Evolutionary conservation across 2,888 invertebrate species (phyloP).

Genomic region (Endomychus coccineus): DNA sequence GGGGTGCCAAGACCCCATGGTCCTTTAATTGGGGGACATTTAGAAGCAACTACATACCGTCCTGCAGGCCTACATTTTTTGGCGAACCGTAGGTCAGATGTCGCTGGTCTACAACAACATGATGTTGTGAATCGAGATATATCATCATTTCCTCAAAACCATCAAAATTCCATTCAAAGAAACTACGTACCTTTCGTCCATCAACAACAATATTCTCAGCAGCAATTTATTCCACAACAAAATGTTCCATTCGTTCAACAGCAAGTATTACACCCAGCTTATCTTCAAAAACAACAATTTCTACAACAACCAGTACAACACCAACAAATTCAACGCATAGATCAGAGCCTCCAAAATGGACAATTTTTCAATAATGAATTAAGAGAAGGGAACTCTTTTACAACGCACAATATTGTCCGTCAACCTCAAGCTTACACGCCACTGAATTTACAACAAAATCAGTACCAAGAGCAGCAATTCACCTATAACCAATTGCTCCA

Average conservation of each 20-base stretch:
- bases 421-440: constrained; percentile 31
- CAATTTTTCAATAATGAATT: too few species aligned
- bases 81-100: constrained; percentile 19
- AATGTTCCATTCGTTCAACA: constrained; percentile 7
- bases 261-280: too few species aligned
- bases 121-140: constrained; percentile 26
- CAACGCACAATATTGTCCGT: too few species aligned
- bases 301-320: constrained; percentile 9
- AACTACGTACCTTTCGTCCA: constrained; percentile 14
- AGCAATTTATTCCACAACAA: constrained; percentile 7
- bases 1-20: constrained; percentile 31
- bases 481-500: constrained; percentile 31
- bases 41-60: constrained; percentile 43
- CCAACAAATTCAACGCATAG: constrained; percentile 10
- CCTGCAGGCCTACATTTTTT: constrained; percentile 26
- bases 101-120: constrained; percentile 21
- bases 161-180: constrained; percentile 8
- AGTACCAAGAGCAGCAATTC: constrained; percentile 26
- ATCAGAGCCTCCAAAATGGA: constrained; percentile 4
- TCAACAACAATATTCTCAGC: constrained; percentile 10
- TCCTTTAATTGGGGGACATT: constrained; percentile 38
- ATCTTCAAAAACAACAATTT: too few species aligned
- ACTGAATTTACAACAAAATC: constrained; percentile 20
- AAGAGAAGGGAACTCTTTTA: too few species aligned
- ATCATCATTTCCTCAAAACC: constrained; percentile 17